Evolutionary conservation across 2,113 vertebrate genomes (phyloP).

Genomic region (Phalacrocorax pelagicus): DNA sequence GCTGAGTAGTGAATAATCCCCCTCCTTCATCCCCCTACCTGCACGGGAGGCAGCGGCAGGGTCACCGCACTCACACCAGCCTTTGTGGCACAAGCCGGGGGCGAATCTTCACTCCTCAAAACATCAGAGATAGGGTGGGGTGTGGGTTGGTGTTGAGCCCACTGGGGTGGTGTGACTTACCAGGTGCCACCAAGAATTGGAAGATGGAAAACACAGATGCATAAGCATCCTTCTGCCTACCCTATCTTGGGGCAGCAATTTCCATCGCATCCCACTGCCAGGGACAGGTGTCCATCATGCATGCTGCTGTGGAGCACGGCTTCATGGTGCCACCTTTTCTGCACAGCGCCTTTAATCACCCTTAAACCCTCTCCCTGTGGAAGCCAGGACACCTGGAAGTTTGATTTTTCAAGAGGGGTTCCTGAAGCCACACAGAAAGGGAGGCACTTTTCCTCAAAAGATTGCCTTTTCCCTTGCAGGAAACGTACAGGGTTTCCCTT

Average conservation of each 20-base stretch:
- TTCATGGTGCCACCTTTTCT: neutral
- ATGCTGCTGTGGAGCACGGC: neutral
- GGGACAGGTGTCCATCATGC: accelerated
- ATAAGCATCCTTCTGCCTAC: neutral
- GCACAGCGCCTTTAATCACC: neutral
- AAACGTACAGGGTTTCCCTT: accelerated
- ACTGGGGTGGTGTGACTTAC: no score
- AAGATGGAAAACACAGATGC: accelerated
- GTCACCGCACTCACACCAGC: neutral
- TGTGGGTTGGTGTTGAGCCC: neutral
- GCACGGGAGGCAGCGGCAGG: neutral
- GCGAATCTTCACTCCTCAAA: accelerated
- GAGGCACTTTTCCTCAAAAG: neutral
- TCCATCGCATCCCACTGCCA: accelerated
- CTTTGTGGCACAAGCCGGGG: accelerated
- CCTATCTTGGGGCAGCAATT: neutral
- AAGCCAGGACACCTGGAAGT: neutral
- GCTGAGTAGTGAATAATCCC: neutral
- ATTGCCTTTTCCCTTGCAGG: neutral
- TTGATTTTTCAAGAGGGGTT: neutral
- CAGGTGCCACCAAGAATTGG: accelerated
- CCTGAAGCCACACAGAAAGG: neutral
- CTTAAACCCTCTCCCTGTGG: neutral
- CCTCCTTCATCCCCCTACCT: neutral
- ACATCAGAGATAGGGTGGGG: accelerated